Evolutionary conservation across 2,113 vertebrate genomes (phyloP).

Genomic region (Phodopus roborovskii): DNA sequence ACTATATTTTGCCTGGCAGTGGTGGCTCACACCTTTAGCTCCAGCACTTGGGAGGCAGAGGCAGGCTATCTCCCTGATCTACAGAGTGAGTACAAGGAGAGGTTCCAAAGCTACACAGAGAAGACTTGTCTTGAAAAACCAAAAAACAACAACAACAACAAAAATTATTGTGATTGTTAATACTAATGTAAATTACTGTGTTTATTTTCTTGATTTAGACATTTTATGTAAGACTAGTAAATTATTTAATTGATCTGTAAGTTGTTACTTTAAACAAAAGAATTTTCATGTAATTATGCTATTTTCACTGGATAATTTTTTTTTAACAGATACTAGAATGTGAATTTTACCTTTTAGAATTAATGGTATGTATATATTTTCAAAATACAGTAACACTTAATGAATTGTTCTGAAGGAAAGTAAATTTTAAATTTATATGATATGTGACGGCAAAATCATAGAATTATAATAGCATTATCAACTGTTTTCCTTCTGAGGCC

Average conservation of each 20-base stretch:
- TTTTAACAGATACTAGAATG: conserved; percentile 96
- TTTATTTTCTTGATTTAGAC: conserved; percentile 58
- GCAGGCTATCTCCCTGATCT: too few relatives aligned
- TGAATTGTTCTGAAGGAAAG: conserved; percentile 54
- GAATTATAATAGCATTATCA: conserved; percentile 24
- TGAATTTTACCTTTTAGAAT: conserved; percentile 99
- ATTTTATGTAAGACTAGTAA: conserved; percentile 26
- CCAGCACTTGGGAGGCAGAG: too few relatives aligned
- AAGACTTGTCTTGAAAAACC: too few relatives aligned
- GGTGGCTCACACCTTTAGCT: too few relatives aligned
- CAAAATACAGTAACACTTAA: conserved; percentile 62
- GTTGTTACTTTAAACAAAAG: conserved; percentile 30
- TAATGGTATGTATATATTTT: conserved; percentile 93
- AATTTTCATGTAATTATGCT: conserved; percentile 53
- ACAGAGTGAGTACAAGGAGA: too few relatives aligned
- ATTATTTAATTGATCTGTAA: not conserved
- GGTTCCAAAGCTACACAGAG: too few relatives aligned
- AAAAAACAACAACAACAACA: not conserved
- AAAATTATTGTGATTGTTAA: not conserved
- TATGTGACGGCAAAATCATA: conserved; percentile 56
- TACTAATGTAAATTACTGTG: conserved; percentile 7
- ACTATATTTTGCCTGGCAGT: too few relatives aligned
- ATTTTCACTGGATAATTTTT: conserved; percentile 60
- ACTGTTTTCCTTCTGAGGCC: conserved; percentile 45
- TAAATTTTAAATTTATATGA: conserved; percentile 58